These are phyloP conservation scores for Elymnias hypermnestra DNA, from an alignment of 1,140 invertebrate genomes.

Conservation along the genomic window DNA sequence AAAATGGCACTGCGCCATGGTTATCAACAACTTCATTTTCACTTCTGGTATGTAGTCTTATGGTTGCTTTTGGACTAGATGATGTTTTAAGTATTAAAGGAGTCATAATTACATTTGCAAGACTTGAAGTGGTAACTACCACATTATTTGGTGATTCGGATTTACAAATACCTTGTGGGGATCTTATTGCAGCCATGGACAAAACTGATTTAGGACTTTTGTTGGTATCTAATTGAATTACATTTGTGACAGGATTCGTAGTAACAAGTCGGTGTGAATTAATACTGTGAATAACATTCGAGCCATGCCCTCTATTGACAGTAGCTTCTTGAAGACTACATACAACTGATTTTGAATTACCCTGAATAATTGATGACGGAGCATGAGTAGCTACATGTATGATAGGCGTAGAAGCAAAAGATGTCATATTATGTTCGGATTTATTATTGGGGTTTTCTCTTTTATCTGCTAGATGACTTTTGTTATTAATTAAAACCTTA, in stretches of 20 bases:
- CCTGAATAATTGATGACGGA: constrained; percentile 52
- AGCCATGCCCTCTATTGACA: constrained; percentile 43
- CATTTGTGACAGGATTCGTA: constrained; percentile 44
- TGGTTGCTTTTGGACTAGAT: constrained; percentile 29
- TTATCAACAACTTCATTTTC: constrained; percentile 34
- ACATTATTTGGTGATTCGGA: constrained; percentile 36
- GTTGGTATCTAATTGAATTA: constrained; percentile 50
- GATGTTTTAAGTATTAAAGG: constrained; percentile 52
- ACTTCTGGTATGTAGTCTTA: constrained; percentile 41
- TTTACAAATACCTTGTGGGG: constrained; percentile 49
- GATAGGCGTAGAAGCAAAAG: constrained; percentile 44
- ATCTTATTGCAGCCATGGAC: constrained; percentile 51
- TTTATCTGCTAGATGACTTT: constrained; percentile 46
- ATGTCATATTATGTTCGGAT: constrained; percentile 38
- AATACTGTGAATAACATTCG: constrained; percentile 60
- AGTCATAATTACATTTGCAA: constrained; percentile 56
- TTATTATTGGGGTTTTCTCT: constrained; percentile 44
- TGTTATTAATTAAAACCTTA: constrained; percentile 56
- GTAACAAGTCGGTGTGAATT: constrained; percentile 51
- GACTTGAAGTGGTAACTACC: constrained; percentile 42
- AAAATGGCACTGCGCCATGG: constrained; percentile 2
- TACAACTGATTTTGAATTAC: constrained; percentile 42
- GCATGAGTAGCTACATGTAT: constrained; percentile 56
- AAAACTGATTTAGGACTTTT: constrained; percentile 52
- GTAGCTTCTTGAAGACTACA: constrained; percentile 46